A percentile compares a stretch with the other conserved stretches of the same genome.
phyloP scores from a whole-genome alignment of 64 coral and sea anemone species.

The Actinia tenebrosa region DNA sequence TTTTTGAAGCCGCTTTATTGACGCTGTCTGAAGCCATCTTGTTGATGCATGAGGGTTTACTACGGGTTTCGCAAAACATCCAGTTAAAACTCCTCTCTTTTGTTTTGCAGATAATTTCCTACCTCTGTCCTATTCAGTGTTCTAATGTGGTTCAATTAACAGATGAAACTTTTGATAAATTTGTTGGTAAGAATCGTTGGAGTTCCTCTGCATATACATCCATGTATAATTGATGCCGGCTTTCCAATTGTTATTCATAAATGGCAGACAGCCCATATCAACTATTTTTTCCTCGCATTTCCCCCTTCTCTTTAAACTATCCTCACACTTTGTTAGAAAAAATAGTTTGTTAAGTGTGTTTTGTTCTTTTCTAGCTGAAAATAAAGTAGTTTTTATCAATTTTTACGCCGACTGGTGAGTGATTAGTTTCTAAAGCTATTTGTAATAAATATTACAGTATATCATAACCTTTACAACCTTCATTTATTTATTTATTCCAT shows the following conservation, averaged over 20 bases:
- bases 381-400: slow-evolving; percentile 91
- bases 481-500: no score
- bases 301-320: not conserved
- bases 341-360: not conserved
- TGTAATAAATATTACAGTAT: no score
- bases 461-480: no score
- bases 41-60: not conserved
- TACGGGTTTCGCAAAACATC: slow-evolving; percentile 18
- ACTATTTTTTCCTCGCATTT: not conserved
- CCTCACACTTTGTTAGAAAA: not conserved
- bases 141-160: slow-evolving; percentile 47
- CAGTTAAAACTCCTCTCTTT: slow-evolving; percentile 6
- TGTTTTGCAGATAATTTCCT: slow-evolving; percentile 35
- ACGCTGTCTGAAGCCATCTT: not conserved
- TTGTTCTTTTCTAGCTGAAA: slow-evolving; percentile 56
- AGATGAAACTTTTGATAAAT: slow-evolving; percentile 51
- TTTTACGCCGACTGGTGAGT: slow-evolving; percentile 64
- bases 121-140: slow-evolving; percentile 31
- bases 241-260: slow-evolving; percentile 23
- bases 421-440: no score
- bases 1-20: not conserved
- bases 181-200: slow-evolving; percentile 45
- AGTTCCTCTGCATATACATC: not conserved
- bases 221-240: slow-evolving; percentile 42
- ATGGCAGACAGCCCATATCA: not conserved